These are phyloP conservation scores for Macroglossus sobrinus DNA, from an alignment of 2,113 vertebrate genomes.

Conservation along the genomic window DNA sequence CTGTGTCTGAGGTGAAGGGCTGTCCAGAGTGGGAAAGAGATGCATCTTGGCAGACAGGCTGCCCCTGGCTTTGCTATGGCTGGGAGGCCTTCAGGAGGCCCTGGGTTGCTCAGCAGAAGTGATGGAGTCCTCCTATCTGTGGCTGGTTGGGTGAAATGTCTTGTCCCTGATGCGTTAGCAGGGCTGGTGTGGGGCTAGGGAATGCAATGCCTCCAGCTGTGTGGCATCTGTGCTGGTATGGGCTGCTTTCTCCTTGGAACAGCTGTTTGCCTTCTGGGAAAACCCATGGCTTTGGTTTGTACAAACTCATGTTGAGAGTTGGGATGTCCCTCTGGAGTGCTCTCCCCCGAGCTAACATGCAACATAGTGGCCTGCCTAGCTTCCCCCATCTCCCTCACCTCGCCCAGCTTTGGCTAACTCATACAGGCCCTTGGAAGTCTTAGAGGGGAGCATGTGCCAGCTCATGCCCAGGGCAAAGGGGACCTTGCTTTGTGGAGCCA, in stretches of 20 bases:
- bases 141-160: background rate
- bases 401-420: background rate
- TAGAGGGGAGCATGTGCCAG: background rate
- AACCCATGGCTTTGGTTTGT: constrained; percentile 8
- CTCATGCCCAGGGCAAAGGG: background rate
- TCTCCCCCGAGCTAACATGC: background rate
- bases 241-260: background rate
- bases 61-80: background rate
- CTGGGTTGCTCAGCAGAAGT: background rate
- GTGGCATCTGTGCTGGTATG: background rate
- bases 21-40: background rate
- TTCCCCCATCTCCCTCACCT: background rate
- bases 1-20: background rate
- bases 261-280: constrained; percentile 19
- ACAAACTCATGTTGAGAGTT: background rate
- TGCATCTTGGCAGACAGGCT: background rate
- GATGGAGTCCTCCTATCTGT: background rate
- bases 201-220: background rate
- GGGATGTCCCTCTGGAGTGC: background rate
- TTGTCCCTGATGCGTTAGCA: background rate
- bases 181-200: background rate
- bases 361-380: background rate
- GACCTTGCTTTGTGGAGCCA: background rate
- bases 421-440: background rate
- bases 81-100: background rate